Percentiles rank a stretch among this genome's conserved stretches.
Evolutionary conservation across 2,888 invertebrate species (phyloP).

Genomic region (Bembecia ichneumoniformis): DNA sequence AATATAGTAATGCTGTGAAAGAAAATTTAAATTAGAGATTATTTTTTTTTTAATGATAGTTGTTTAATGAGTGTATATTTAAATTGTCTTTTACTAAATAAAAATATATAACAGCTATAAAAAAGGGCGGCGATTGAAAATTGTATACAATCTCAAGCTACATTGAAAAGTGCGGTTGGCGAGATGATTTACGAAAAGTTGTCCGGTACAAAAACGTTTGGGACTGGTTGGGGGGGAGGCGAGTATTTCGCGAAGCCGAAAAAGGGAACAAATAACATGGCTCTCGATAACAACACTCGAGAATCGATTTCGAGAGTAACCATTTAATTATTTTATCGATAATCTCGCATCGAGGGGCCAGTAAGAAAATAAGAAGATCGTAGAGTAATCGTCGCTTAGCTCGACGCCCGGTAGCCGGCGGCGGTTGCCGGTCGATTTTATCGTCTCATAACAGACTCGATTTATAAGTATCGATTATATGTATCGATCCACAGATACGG

Average conservation of each 20-base stretch:
- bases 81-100: too few relatives aligned
- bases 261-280: slow-evolving; percentile 60
- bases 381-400: slow-evolving; percentile 68
- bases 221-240: not conserved
- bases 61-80: too few relatives aligned
- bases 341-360: slow-evolving; percentile 62
- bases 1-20: too few relatives aligned
- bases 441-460: slow-evolving; percentile 70
- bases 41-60: too few relatives aligned
- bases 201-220: not conserved
- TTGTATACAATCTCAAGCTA: too few relatives aligned
- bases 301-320: slow-evolving; percentile 73
- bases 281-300: slow-evolving; percentile 68
- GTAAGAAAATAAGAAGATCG: slow-evolving; percentile 57
- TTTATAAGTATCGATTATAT: slow-evolving; percentile 71
- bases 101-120: too few relatives aligned
- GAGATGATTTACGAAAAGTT: not conserved
- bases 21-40: too few relatives aligned
- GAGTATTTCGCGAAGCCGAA: slow-evolving; percentile 47
- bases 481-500: slow-evolving; percentile 57
- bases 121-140: too few relatives aligned
- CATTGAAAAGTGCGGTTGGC: not conserved
- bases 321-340: slow-evolving; percentile 74
- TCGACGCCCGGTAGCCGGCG: slow-evolving; percentile 69
- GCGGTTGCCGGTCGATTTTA: slow-evolving; percentile 63